phyloP scores from a whole-genome alignment of 2,888 invertebrate species.

The Cerastoderma edule region DNA sequence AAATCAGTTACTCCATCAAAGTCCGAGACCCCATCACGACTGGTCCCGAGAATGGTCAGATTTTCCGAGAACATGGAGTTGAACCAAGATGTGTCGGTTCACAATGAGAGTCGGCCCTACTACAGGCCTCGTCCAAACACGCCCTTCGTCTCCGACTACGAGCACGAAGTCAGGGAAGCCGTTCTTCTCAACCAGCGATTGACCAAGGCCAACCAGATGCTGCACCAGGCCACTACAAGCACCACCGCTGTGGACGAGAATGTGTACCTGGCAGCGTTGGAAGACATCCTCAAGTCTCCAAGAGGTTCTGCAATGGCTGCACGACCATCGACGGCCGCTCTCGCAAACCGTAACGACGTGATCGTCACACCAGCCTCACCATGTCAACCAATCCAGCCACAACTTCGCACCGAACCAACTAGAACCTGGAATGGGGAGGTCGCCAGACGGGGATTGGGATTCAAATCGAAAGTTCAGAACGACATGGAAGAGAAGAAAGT shows the following conservation, averaged over 20 bases:
- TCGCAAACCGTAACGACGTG: not conserved
- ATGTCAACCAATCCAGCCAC: not conserved
- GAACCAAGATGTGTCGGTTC: slow-evolving; percentile 15
- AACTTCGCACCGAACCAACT: not conserved
- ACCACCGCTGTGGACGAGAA: not conserved
- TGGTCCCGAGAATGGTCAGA: no score
- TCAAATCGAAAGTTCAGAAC: not conserved
- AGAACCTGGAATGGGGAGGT: slow-evolving; percentile 7
- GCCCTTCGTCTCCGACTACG: slow-evolving; percentile 2
- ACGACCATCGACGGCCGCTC: not conserved
- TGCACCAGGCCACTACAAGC: no score
- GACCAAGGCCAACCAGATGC: not conserved
- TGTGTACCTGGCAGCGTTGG: not conserved
- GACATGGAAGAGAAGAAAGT: not conserved
- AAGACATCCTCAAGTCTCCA: not conserved
- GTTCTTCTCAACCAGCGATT: no score
- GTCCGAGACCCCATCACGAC: no score
- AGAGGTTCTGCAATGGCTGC: not conserved
- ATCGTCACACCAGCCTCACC: not conserved
- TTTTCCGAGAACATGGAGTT: slow-evolving; percentile 3
- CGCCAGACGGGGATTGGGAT: slow-evolving; percentile 8
- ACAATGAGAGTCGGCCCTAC: slow-evolving; percentile 6
- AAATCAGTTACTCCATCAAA: no score
- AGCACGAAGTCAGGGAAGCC: slow-evolving; percentile 5
- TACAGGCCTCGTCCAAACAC: slow-evolving; percentile 15